Conservation (phyloP, 2,888 invertebrate genomes). For the Scaeva pyrastri region DNA sequence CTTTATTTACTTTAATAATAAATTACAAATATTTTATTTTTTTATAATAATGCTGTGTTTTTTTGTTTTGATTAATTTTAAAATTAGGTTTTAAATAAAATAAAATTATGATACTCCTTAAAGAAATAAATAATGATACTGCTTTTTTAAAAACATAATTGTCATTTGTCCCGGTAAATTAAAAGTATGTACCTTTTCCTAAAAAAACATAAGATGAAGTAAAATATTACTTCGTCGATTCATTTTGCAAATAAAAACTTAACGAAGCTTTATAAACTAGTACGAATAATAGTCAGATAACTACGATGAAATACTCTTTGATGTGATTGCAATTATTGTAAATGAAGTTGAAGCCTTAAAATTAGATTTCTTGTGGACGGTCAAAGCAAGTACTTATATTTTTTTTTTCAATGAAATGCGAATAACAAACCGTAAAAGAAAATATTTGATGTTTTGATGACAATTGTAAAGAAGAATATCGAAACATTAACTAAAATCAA, state of each 20-base stretch:
- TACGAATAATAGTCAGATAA: neutral
- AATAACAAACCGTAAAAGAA: neutral
- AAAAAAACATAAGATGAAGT: neutral
- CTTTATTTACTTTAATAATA: conserved; percentile 56
- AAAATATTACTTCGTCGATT: neutral
- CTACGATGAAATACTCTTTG: neutral
- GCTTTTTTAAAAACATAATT: neutral
- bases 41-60: conserved; percentile 9
- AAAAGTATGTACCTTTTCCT: neutral
- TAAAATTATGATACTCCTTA: neutral
- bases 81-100: neutral
- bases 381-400: conserved; percentile 11
- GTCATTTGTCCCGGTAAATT: neutral
- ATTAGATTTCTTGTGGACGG: conserved; percentile 27
- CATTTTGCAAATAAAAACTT: neutral
- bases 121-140: neutral
- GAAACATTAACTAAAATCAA: too few species aligned
- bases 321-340: conserved; percentile 5
- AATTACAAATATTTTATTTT: conserved; percentile 49
- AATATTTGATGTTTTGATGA: too few species aligned
- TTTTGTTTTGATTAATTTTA: conserved; percentile 5
- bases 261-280: neutral
- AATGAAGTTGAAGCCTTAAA: conserved; percentile 1
- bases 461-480: too few species aligned
- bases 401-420: neutral